Evolutionary conservation across 2,113 vertebrate genomes (phyloP).

Genomic region (Willisornis vidua): DNA sequence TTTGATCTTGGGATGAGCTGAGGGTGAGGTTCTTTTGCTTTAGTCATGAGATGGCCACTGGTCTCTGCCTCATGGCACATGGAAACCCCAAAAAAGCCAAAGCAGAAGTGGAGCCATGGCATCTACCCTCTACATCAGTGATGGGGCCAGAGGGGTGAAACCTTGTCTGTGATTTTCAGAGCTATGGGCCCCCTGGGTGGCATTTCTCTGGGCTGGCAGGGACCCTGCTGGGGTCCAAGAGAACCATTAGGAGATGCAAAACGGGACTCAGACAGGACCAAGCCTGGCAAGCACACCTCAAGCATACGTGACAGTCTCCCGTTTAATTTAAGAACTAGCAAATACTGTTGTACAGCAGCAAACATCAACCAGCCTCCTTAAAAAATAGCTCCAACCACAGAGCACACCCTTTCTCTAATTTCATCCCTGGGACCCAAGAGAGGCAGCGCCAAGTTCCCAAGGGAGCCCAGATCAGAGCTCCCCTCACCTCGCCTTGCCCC

Average conservation of each 20-base stretch:
- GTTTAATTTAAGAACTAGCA: neutral
- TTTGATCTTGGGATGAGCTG: neutral
- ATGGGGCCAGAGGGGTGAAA: neutral
- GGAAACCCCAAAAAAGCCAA: neutral
- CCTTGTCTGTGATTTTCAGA: neutral
- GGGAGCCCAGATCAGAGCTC: neutral
- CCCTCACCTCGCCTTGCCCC: rapidly evolving
- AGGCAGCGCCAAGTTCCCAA: rapidly evolving
- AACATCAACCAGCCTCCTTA: neutral
- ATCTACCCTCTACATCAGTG: neutral
- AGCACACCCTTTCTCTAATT: neutral
- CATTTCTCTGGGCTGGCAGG: neutral
- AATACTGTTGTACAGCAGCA: neutral
- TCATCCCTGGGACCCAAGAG: neutral
- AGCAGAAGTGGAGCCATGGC: neutral
- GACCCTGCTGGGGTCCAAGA: neutral
- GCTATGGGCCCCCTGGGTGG: neutral
- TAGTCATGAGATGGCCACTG: neutral
- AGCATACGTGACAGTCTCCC: rapidly evolving
- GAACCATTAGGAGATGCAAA: neutral
- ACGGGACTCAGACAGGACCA: neutral
- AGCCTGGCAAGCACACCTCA: neutral
- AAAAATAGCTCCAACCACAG: neutral
- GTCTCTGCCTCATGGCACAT: neutral
- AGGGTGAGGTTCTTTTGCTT: neutral